Base-by-base conservation (phyloP, 2,888 invertebrate genomes). In the Mesochorus sp. region DNA sequence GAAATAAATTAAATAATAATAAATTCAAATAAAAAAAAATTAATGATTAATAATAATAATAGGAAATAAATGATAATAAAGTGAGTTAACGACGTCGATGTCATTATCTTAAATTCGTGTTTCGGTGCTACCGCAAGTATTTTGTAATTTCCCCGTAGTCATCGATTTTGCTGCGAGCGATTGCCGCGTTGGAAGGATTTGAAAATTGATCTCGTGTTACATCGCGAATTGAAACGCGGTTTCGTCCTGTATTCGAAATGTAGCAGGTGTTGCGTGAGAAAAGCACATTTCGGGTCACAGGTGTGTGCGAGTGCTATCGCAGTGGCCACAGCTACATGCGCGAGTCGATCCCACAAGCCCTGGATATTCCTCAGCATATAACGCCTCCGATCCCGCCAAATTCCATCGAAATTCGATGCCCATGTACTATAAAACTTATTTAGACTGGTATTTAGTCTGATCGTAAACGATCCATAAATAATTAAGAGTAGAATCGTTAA, bases 191-290 rank as follows among this genome's bases (percentile, higher is more conserved):
- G n/a, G n/a, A n/a, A n/a, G n/a, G n/a, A n/a, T n/a, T n/a, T n/a
- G n/a, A n/a, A n/a, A 19, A 53, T 44, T 12, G 17, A 26, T 39
- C 44, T 61, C 17, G 37, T 44, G 61, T 31, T 28, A 34, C 28
- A 17, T 21, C n/a, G 24, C 51, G 67, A 34, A 59, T 39, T 17
- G 14, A 71, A 61, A 44, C 47, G 42, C 61, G 57, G 51, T 64
- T 62, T 62, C 12, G n/a, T 34, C 14, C 26, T 51, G 14, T 34
- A 51, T 1, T n/a, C 24, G 44, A 19, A 64, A 47, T 14, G 67
- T 34, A 42, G 64, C 76, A 80, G 76, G 76, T 80, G 76, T 80
- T 61, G 76, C 76, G 68, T 80, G 79, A 76, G 74, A 47, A 64
- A 51, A 34, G 59, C 12, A 51, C 62, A 80, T 76, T 73, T 66